Conservation (phyloP, 2,797 vertebrate genomes). For the Spinus pinus region DNA sequence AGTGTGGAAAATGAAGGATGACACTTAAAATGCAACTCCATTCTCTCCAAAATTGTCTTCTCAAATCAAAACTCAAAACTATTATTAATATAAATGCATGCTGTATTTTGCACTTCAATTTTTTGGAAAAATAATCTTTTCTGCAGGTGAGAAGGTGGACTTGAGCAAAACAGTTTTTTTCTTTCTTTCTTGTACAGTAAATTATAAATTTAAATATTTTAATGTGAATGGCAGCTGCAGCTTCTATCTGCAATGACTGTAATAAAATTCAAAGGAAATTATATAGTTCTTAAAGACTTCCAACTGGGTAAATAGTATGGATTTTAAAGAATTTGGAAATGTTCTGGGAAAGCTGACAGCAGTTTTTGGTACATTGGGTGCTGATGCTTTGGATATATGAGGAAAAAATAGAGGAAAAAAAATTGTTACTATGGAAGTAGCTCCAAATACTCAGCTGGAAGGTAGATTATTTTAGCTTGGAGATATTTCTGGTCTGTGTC, state of each 20-base stretch:
- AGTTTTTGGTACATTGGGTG: background rate
- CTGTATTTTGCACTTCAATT: background rate
- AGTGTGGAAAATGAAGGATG: background rate
- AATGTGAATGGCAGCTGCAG: background rate
- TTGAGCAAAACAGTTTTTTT: background rate
- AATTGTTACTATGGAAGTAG: background rate
- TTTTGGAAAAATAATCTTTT: fast-evolving
- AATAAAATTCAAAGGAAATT: background rate
- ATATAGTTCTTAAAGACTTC: background rate
- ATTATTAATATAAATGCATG: background rate
- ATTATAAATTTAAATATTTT: background rate
- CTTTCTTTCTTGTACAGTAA: background rate
- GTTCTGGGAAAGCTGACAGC: background rate
- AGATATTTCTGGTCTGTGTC: background rate
- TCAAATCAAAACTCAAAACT: background rate
- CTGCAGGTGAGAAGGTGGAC: background rate
- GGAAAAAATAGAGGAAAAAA: background rate
- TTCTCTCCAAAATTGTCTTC: background rate
- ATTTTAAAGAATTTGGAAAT: background rate
- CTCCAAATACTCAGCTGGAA: background rate
- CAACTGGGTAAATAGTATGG: background rate
- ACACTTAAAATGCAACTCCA: fast-evolving
- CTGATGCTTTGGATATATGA: background rate
- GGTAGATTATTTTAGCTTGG: background rate
- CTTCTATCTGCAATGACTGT: background rate